These are phyloP conservation scores for Microcebus lehilahytsara DNA, from an alignment of 2,113 vertebrate genomes.

Conservation along the genomic window DNA sequence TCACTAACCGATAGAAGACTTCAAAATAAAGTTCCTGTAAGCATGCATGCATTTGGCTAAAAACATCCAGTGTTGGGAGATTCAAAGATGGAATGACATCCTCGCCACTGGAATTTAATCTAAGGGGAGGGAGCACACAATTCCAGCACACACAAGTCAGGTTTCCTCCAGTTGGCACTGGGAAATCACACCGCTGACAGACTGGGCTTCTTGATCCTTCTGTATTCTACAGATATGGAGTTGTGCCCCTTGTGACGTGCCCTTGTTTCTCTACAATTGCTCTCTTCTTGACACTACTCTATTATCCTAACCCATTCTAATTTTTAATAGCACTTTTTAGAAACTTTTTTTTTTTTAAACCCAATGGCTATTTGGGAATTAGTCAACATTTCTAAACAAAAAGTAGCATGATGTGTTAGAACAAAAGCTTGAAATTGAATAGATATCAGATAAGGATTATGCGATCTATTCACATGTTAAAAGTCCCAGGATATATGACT, in stretches of 20 bases:
- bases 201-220: not conserved
- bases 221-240: not conserved
- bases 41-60: not conserved
- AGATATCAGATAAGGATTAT: not conserved
- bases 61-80: not conserved
- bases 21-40: not conserved
- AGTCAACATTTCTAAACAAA: not conserved
- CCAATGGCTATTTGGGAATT: not conserved
- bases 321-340: not conserved
- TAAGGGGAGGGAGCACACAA: accelerated
- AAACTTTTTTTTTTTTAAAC: not conserved
- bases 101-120: not conserved
- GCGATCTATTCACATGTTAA: not conserved
- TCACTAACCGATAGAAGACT: not conserved
- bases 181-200: not conserved
- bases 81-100: not conserved
- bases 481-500: not conserved
- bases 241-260: not conserved
- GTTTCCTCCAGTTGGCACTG: not conserved
- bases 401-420: not conserved
- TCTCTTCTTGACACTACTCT: not conserved
- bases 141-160: accelerated
- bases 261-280: not conserved
- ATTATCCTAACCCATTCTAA: not conserved
- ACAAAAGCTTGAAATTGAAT: not conserved